phyloP scores from a whole-genome alignment of 2,797 vertebrate species.

The Otus scops region DNA sequence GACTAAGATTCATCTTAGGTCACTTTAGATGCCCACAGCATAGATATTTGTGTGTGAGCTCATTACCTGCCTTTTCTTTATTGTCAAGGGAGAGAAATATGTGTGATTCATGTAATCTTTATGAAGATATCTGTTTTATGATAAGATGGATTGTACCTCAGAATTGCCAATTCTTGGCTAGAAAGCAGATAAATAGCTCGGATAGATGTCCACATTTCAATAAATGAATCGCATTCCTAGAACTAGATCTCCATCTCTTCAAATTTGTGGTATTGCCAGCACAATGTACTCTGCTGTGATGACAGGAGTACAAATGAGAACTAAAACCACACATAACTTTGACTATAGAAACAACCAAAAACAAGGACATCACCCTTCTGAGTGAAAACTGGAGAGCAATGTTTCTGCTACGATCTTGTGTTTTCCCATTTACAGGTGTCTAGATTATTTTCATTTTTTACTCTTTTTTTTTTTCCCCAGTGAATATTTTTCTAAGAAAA shows the following conservation, averaged over 20 bases:
- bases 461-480: fast-evolving
- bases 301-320: neutral
- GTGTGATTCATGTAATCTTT: neutral
- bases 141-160: neutral
- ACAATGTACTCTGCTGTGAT: neutral
- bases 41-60: neutral
- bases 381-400: neutral
- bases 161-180: neutral
- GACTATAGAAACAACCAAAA: neutral
- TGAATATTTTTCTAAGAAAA: neutral
- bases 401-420: neutral
- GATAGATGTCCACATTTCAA: neutral
- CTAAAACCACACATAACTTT: neutral
- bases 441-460: neutral
- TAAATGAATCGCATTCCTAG: neutral
- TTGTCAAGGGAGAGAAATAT: neutral
- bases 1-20: neutral
- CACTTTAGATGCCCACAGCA: neutral
- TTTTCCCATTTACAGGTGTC: neutral
- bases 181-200: neutral
- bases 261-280: neutral
- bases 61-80: neutral
- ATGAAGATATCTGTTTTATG: neutral
- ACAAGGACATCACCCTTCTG: neutral
- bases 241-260: neutral